phyloP scores from a whole-genome alignment of 64 coral and sea anemone species.

The Stichodactyla mertensii region DNA sequence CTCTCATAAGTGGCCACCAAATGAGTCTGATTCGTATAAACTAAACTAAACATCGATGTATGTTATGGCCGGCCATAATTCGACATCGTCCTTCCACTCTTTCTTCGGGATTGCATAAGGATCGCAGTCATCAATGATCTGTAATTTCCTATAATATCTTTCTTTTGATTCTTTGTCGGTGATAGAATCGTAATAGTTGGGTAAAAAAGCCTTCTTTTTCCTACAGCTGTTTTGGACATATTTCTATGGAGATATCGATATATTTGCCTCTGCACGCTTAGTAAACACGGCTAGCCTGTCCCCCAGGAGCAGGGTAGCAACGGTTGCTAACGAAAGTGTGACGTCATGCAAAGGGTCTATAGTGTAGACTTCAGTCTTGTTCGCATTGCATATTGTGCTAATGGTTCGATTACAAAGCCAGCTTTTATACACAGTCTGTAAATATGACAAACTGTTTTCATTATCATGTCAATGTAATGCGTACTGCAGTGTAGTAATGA shows the following conservation, averaged over 20 bases:
- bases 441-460: too few species aligned
- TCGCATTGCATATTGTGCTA: too few species aligned
- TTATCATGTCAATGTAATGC: too few species aligned
- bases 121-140: constrained; percentile 9
- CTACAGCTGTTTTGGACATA: not conserved
- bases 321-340: not conserved
- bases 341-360: not conserved
- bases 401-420: too few species aligned
- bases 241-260: not conserved
- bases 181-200: not conserved
- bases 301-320: not conserved
- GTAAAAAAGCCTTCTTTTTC: not conserved
- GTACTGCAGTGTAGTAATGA: too few species aligned
- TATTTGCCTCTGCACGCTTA: not conserved
- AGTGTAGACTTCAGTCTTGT: too few species aligned
- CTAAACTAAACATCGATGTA: constrained; percentile 23
- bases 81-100: constrained; percentile 25
- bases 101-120: constrained; percentile 40
- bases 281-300: constrained; percentile 7
- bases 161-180: not conserved
- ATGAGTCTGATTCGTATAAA: too few species aligned
- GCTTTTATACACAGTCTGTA: too few species aligned
- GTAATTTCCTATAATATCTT: not conserved
- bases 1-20: too few species aligned
- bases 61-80: constrained; percentile 19